Evolutionary conservation across 2,797 vertebrate genomes (phyloP).

Genomic region (Chrosomus eos): DNA sequence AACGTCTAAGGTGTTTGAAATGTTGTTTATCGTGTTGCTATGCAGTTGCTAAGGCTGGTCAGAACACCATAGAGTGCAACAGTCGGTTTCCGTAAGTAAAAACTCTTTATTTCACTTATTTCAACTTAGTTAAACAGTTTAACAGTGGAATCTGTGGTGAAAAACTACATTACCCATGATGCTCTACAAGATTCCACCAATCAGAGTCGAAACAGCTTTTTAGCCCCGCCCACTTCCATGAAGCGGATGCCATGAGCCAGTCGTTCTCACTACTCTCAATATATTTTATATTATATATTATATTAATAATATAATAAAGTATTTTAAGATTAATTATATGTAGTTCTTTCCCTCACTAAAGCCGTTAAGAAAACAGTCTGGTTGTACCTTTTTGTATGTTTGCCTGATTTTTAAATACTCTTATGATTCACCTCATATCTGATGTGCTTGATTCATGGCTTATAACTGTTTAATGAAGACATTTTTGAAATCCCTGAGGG

Average conservation of each 20-base stretch:
- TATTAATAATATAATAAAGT: too few relatives aligned
- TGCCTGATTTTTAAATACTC: background rate
- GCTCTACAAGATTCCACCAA: background rate
- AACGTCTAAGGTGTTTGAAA: background rate
- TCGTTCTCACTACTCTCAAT: too few relatives aligned
- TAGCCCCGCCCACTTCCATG: background rate
- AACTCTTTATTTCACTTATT: background rate
- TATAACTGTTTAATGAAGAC: too few relatives aligned
- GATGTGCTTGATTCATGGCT: background rate
- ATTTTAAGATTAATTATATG: too few relatives aligned
- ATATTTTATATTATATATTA: too few relatives aligned
- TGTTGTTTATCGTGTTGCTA: background rate
- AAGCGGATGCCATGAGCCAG: background rate
- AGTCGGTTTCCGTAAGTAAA: background rate
- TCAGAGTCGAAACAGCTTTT: background rate
- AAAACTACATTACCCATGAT: background rate
- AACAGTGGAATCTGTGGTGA: background rate
- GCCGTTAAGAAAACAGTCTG: background rate
- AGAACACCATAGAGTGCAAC: too few relatives aligned
- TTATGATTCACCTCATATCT: background rate
- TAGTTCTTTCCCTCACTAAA: background rate
- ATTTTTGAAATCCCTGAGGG: too few relatives aligned
- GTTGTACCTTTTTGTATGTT: background rate
- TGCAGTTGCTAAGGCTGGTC: background rate
- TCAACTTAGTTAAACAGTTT: background rate